Percentiles rank a stretch among this genome's conserved stretches.
Conservation (phyloP, 1,140 invertebrate species). For the Drosophila novamexicana region DNA sequence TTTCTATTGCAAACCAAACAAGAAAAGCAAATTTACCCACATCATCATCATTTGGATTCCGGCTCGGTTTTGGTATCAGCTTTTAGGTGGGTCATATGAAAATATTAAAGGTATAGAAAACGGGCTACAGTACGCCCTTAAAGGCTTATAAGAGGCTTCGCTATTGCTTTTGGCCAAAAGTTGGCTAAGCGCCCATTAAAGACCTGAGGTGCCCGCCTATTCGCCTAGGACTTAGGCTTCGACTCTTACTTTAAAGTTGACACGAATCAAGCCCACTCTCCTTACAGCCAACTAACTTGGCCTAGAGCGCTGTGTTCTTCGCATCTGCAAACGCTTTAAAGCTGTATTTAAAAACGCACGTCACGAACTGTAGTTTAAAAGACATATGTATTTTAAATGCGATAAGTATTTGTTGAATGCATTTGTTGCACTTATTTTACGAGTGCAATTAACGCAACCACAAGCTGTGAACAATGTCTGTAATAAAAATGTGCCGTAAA, state of each 20-base stretch:
- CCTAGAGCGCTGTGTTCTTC: not conserved
- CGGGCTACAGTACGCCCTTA: constrained; percentile 42
- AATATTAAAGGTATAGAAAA: constrained; percentile 52
- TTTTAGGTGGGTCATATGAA: constrained; percentile 45
- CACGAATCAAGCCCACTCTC: no score
- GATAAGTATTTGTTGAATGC: constrained; percentile 61
- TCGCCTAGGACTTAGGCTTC: no score
- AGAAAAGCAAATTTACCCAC: constrained; percentile 63
- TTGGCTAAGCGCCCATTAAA: no score
- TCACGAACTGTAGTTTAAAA: constrained; percentile 24
- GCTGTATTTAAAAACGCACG: constrained; percentile 15
- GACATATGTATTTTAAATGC: constrained; percentile 42
- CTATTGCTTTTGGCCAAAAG: no score
- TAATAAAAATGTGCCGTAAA: constrained; percentile 37
- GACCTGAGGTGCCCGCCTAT: no score
- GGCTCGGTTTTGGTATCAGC: not conserved
- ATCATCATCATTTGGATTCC: constrained; percentile 54
- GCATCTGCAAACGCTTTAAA: not conserved
- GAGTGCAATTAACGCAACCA: constrained; percentile 58
- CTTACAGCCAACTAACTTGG: no score
- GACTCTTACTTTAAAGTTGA: no score
- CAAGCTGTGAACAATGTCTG: constrained; percentile 49
- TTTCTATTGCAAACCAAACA: constrained; percentile 71
- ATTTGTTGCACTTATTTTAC: constrained; percentile 44
- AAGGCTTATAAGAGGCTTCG: constrained; percentile 52